phyloP scores from a whole-genome alignment of 2,888 invertebrate species.

The Elaeidobius kamerunicus region DNA sequence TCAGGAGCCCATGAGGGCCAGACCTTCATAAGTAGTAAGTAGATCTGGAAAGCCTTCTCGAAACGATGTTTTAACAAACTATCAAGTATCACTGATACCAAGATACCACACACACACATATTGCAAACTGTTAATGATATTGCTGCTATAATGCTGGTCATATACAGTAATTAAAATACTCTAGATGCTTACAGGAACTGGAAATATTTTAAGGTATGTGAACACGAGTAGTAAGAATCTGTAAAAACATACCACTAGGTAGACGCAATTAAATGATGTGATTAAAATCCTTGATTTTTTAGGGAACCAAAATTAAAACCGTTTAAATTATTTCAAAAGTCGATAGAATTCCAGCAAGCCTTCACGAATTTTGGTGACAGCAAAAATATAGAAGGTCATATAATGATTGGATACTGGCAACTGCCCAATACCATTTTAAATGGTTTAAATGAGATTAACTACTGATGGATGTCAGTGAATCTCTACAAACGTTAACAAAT shows the following conservation, averaged over 20 bases:
- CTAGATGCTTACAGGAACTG: constrained; percentile 23
- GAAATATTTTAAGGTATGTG: constrained; percentile 21
- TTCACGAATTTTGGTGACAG: constrained; percentile 14
- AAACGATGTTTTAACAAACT: too few species aligned
- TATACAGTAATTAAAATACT: constrained; percentile 5
- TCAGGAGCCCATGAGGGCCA: too few species aligned
- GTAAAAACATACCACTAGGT: constrained; percentile 15
- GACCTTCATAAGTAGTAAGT: too few species aligned
- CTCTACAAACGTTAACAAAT: constrained; percentile 19
- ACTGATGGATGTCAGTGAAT: constrained; percentile 23
- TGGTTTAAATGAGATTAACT: constrained; percentile 25
- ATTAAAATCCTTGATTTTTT: constrained; percentile 28
- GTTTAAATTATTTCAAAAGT: constrained; percentile 15
- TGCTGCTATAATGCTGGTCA: constrained; percentile 22
- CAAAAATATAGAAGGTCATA: constrained; percentile 14
- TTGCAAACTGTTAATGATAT: too few species aligned
- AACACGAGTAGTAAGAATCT: constrained; percentile 15
- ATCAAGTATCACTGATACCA: too few species aligned
- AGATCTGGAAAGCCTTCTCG: too few species aligned
- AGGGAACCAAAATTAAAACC: constrained; percentile 19
- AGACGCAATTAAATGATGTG: constrained; percentile 19
- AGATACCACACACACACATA: too few species aligned
- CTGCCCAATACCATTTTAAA: constrained; percentile 22
- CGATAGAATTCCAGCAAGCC: constrained; percentile 22
- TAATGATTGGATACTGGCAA: constrained; percentile 15